phyloP scores from a whole-genome alignment of 2,888 invertebrate species.

The Rhaphigaster nebulosa region DNA sequence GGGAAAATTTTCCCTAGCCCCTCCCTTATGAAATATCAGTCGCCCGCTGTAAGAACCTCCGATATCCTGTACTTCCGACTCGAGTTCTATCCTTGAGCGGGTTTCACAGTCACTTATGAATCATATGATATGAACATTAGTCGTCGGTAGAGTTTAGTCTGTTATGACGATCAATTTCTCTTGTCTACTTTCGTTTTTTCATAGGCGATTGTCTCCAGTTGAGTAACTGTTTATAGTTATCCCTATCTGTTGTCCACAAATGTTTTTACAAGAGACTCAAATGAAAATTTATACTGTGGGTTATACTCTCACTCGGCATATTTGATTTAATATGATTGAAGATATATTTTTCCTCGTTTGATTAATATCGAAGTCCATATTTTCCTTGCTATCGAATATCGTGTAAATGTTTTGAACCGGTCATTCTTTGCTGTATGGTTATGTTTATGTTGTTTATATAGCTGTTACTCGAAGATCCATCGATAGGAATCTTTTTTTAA shows the following conservation, averaged over 20 bases:
- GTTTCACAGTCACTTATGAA: background rate
- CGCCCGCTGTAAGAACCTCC: background rate
- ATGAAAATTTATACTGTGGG: background rate
- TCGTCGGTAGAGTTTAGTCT: background rate
- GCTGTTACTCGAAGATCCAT: background rate
- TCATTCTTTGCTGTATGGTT: background rate
- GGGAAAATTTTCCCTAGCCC: background rate
- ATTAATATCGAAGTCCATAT: too few species aligned
- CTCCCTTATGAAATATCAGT: background rate
- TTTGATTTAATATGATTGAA: background rate
- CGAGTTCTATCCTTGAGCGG: slow-evolving; percentile 13
- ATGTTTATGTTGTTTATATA: background rate
- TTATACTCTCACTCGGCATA: too few species aligned
- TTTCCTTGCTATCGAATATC: background rate
- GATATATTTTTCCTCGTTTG: too few species aligned
- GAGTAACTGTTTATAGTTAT: background rate
- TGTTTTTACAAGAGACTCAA: background rate
- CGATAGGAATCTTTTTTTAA: background rate
- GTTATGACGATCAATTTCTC: background rate
- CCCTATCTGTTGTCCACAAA: background rate
- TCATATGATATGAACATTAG: background rate
- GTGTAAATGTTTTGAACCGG: background rate
- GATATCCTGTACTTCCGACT: slow-evolving; percentile 13
- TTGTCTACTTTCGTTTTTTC: slow-evolving; percentile 11
- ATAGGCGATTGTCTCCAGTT: background rate